phyloP scores from a whole-genome alignment of 2,888 invertebrate species.

The Chloroclysta siterata region DNA sequence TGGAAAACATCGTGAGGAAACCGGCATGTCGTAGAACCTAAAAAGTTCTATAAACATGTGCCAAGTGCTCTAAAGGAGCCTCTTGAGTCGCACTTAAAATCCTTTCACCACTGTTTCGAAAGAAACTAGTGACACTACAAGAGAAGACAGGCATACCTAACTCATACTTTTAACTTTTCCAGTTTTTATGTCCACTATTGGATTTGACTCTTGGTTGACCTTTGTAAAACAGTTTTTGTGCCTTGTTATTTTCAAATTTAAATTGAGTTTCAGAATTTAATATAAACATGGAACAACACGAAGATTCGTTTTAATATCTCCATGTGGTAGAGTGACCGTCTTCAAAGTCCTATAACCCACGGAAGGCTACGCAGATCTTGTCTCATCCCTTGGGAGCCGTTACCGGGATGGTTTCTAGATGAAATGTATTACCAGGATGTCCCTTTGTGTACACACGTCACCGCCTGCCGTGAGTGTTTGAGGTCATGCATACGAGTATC shows the following conservation, averaged over 20 bases:
- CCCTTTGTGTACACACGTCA: background rate
- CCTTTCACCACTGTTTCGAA: no score
- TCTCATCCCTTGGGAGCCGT: constrained; percentile 17
- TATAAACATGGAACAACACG: background rate
- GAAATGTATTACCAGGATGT: constrained; percentile 20
- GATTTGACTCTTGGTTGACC: no score
- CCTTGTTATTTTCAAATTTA: background rate
- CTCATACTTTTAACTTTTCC: no score
- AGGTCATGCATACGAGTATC: background rate
- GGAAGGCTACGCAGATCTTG: constrained; percentile 23
- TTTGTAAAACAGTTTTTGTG: no score
- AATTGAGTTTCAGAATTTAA: background rate
- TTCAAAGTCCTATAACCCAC: constrained; percentile 18
- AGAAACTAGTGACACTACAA: no score
- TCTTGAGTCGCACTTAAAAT: no score
- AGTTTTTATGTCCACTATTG: no score
- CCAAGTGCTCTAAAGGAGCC: no score
- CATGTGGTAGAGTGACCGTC: constrained; percentile 26
- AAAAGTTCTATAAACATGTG: no score
- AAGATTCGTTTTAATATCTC: constrained; percentile 11
- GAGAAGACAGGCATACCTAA: no score
- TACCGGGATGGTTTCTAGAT: constrained; percentile 18
- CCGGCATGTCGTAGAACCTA: no score
- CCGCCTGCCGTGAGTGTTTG: background rate
- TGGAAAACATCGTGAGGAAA: no score